Percentiles rank a stretch among this genome's conserved stretches.
These are phyloP conservation scores for Notocelia uddmanniana DNA, from an alignment of 2,888 invertebrate species.

Conservation along the genomic window DNA sequence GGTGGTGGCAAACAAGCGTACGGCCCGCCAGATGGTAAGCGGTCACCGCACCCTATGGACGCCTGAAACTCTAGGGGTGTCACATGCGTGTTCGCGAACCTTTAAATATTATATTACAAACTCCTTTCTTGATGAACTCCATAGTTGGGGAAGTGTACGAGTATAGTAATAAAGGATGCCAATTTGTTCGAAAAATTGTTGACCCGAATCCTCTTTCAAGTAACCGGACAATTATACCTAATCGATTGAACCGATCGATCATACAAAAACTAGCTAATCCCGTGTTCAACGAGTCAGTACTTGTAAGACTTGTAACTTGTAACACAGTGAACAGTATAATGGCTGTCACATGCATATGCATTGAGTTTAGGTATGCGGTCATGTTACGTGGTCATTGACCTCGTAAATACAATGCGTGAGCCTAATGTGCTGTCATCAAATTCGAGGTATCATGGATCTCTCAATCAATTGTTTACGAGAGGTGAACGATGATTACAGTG, in stretches of 20 bases:
- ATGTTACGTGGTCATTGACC: conserved; percentile 2
- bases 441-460: neutral
- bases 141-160: too few species aligned
- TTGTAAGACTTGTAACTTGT: neutral
- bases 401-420: conserved; percentile 5
- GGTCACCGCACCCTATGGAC: too few species aligned
- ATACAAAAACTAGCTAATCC: conserved; percentile 2
- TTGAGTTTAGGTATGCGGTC: conserved; percentile 13
- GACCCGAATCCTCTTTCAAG: too few species aligned
- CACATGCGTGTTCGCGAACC: too few species aligned
- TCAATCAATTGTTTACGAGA: neutral
- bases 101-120: too few species aligned
- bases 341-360: conserved; percentile 17
- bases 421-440: conserved; percentile 1
- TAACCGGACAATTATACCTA: too few species aligned
- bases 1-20: too few species aligned
- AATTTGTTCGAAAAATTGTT: too few species aligned
- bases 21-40: too few species aligned
- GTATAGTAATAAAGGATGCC: too few species aligned
- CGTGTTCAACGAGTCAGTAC: neutral
- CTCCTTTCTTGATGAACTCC: too few species aligned
- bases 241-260: neutral
- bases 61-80: too few species aligned
- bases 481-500: neutral
- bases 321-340: conserved; percentile 10